phyloP scores from a whole-genome alignment of 1,140 invertebrate genomes.

The Drosophila bocki region DNA sequence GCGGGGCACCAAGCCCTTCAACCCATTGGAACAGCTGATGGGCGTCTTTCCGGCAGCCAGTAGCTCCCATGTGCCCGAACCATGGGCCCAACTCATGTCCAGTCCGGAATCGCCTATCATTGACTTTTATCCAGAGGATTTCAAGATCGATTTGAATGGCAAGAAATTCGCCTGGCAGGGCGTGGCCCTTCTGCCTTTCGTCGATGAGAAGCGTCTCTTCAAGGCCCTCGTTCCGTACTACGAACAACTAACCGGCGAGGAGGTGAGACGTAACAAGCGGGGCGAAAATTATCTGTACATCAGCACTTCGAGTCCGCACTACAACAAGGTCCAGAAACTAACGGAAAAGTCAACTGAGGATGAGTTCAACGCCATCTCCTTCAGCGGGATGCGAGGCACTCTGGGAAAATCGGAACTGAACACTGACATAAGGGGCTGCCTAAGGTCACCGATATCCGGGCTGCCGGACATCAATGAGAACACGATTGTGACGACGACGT shows the following conservation, averaged over 20 bases:
- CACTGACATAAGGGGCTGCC: slow-evolving; percentile 84
- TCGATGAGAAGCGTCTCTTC: slow-evolving; percentile 96
- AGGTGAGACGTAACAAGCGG: slow-evolving; percentile 89
- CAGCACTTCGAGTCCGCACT: slow-evolving; percentile 88
- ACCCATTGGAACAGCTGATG: slow-evolving; percentile 99
- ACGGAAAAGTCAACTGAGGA: slow-evolving; percentile 87
- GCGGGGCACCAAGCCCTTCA: slow-evolving; percentile 95
- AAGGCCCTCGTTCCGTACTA: slow-evolving; percentile 94
- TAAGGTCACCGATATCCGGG: slow-evolving; percentile 90
- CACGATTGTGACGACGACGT: slow-evolving; percentile 90
- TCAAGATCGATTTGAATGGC: slow-evolving; percentile 99
- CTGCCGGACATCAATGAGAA: slow-evolving; percentile 87
- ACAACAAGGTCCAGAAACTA: slow-evolving; percentile 89
- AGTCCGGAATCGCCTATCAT: slow-evolving; percentile 98
- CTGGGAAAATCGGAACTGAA: slow-evolving; percentile 90
- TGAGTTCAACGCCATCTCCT: slow-evolving; percentile 85
- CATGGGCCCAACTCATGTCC: slow-evolving; percentile 98
- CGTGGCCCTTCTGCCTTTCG: slow-evolving; percentile 98
- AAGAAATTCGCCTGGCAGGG: slow-evolving; percentile 99
- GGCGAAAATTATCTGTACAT: slow-evolving; percentile 94
- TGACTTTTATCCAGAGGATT: slow-evolving; percentile 99
- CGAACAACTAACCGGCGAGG: slow-evolving; percentile 91
- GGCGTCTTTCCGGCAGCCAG: slow-evolving; percentile 99
- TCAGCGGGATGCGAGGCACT: slow-evolving; percentile 91
- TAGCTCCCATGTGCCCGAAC: slow-evolving; percentile 95